Conservation (phyloP, 2,888 invertebrate genomes). For the Ochlodes sylvanus region DNA sequence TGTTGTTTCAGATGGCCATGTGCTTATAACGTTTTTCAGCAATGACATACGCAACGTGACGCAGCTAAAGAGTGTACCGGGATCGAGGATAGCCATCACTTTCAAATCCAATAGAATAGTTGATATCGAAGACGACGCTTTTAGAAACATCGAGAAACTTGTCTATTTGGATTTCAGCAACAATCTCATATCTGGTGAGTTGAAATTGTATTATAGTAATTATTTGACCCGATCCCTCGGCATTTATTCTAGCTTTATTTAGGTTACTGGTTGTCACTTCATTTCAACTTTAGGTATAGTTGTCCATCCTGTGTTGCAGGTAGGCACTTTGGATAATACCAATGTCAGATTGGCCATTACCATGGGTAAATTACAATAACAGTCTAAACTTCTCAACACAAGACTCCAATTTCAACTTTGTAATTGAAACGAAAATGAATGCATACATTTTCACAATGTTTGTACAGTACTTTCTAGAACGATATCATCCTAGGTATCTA, state of each 20-base stretch:
- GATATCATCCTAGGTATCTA: too few species aligned
- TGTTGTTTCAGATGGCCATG: constrained; percentile 63
- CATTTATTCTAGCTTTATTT: not conserved
- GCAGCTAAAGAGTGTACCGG: constrained; percentile 71
- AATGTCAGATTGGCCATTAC: too few species aligned
- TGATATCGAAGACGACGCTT: constrained; percentile 80
- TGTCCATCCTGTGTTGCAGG: too few species aligned
- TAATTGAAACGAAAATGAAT: too few species aligned
- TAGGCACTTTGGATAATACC: too few species aligned
- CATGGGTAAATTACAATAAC: too few species aligned
- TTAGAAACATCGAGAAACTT: constrained; percentile 77
- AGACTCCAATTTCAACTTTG: too few species aligned
- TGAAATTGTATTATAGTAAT: not conserved
- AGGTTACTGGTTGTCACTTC: too few species aligned
- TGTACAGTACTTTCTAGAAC: too few species aligned
- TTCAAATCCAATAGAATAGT: constrained; percentile 81
- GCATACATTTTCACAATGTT: too few species aligned
- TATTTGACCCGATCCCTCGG: not conserved
- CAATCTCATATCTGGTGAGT: constrained; percentile 81
- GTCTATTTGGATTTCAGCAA: constrained; percentile 85
- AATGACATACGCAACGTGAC: constrained; percentile 81
- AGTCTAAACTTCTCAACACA: too few species aligned
- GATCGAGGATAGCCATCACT: constrained; percentile 75
- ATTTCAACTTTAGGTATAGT: too few species aligned
- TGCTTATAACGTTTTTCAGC: constrained; percentile 84